Evolutionary conservation across 2,797 vertebrate species (phyloP).

Genomic region (Malacoraja senta): DNA sequence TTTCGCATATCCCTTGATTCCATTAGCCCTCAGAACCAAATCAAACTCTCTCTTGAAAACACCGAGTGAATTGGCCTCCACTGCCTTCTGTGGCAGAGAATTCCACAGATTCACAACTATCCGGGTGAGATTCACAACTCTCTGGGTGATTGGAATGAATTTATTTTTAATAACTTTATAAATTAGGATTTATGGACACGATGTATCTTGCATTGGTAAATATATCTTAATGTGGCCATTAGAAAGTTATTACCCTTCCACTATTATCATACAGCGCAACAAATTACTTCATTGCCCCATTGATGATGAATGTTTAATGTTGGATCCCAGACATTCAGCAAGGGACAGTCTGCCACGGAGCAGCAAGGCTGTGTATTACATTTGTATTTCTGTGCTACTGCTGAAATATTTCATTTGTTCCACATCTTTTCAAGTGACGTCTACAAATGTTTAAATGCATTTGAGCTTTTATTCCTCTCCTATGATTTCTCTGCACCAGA

Average conservation of each 20-base stretch:
- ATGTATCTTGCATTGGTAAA: neutral
- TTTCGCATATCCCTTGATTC: no score
- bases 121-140: no score
- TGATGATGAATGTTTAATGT: neutral
- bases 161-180: neutral
- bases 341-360: neutral
- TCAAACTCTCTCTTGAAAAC: no score
- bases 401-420: neutral
- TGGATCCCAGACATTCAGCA: neutral
- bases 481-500: neutral
- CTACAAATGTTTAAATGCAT: no score
- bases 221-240: neutral
- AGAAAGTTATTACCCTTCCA: neutral
- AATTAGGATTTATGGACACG: neutral
- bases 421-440: neutral
- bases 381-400: neutral
- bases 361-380: neutral
- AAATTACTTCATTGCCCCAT: neutral
- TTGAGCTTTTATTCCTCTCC: neutral
- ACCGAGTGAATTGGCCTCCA: no score
- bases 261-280: neutral
- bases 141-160: neutral
- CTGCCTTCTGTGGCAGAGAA: no score
- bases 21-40: no score
- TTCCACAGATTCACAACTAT: no score